Conservation (phyloP, 2,113 vertebrate species). For the Puma concolor region DNA sequence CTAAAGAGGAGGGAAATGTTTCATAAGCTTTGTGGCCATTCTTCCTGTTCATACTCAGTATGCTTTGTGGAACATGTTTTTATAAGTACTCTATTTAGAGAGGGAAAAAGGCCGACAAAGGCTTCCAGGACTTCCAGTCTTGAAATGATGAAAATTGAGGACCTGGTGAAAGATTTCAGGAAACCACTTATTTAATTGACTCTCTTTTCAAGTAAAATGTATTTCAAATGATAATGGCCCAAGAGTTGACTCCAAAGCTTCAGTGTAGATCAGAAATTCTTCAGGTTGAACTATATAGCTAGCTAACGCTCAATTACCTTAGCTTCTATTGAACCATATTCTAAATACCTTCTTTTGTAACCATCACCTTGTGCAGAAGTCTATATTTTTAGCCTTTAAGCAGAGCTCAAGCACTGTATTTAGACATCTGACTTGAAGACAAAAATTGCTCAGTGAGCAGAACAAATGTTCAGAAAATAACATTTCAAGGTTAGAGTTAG, state of each 20-base stretch:
- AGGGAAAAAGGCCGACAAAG: neutral
- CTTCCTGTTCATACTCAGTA: neutral
- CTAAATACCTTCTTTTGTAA: slow-evolving; percentile 73
- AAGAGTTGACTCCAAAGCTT: slow-evolving; percentile 53
- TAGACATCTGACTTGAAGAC: slow-evolving; percentile 81
- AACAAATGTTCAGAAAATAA: slow-evolving; percentile 78
- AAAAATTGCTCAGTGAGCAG: slow-evolving; percentile 74
- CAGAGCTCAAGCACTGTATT: slow-evolving; percentile 70
- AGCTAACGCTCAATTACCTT: slow-evolving; percentile 66
- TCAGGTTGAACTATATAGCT: slow-evolving; percentile 45
- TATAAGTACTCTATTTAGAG: neutral
- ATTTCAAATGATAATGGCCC: slow-evolving; percentile 56
- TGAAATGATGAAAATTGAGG: slow-evolving; percentile 44
- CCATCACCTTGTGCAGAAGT: slow-evolving; percentile 71
- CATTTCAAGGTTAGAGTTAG: slow-evolving; percentile 76
- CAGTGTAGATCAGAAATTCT: slow-evolving; percentile 43
- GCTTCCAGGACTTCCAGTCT: slow-evolving; percentile 12
- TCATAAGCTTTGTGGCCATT: neutral
- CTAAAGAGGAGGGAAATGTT: neutral
- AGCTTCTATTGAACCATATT: slow-evolving; percentile 58
- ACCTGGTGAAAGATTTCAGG: slow-evolving; percentile 39
- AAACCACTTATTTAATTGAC: slow-evolving; percentile 52
- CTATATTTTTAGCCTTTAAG: slow-evolving; percentile 79
- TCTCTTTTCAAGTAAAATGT: slow-evolving; percentile 40
- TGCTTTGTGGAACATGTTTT: neutral